Evolutionary conservation across 1,140 invertebrate species (phyloP).

Genomic region (Philotrypesis tridentata): DNA sequence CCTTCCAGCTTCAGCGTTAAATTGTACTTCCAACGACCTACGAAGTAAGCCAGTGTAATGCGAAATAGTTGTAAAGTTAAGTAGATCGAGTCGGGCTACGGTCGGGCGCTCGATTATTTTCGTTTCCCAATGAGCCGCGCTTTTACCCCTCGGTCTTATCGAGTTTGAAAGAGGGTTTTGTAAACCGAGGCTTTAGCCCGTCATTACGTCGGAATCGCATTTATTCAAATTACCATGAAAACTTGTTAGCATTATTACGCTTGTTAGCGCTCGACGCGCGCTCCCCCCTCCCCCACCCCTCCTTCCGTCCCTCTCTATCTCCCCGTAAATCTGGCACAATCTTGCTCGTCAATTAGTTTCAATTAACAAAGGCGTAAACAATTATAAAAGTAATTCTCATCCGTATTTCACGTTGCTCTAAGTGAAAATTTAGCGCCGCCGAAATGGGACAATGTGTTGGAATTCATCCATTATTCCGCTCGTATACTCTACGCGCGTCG

Average conservation of each 20-base stretch:
- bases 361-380: not conserved
- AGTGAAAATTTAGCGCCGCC: not conserved
- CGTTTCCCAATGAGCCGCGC: too few species aligned
- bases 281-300: too few species aligned
- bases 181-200: not conserved
- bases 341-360: not conserved
- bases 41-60: too few species aligned
- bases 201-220: not conserved
- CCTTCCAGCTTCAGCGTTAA: too few species aligned
- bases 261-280: not conserved
- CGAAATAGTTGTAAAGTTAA: too few species aligned
- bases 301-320: too few species aligned
- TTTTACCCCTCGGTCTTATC: not conserved
- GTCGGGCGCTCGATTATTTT: too few species aligned
- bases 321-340: not conserved
- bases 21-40: too few species aligned
- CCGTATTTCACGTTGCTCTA: not conserved
- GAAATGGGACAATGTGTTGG: constrained; percentile 11
- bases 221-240: not conserved
- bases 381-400: not conserved
- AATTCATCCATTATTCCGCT: constrained; percentile 28
- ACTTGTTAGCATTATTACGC: not conserved
- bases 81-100: too few species aligned
- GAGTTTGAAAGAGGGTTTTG: not conserved
- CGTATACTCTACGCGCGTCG: not conserved